Conservation (phyloP, 2,113 vertebrate species). For the Tachysurus fulvidraco region DNA sequence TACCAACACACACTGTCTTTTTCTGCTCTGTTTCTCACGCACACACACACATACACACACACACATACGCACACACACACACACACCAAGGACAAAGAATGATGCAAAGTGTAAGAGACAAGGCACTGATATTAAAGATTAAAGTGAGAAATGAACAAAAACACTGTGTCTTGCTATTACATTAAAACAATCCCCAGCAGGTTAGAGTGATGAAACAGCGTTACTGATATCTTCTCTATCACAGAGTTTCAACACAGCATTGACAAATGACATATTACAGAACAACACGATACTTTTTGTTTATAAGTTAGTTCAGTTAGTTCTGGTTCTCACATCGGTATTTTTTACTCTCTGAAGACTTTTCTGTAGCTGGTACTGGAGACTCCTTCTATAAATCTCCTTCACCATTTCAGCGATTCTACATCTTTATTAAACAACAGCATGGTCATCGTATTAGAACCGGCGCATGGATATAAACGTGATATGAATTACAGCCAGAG, state of each 20-base stretch:
- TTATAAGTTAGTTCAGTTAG: no score
- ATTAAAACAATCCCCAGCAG: not conserved
- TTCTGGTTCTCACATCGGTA: no score
- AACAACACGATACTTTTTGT: no score
- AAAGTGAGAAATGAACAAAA: not conserved
- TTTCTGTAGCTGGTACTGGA: not conserved
- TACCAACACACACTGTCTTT: constrained; percentile 50
- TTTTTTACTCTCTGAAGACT: no score
- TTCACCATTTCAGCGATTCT: no score
- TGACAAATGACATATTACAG: not conserved
- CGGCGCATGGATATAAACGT: not conserved
- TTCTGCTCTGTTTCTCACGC: constrained; percentile 6
- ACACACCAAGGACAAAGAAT: not conserved
- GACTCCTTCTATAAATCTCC: not conserved
- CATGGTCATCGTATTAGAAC: not conserved
- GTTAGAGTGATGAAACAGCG: not conserved
- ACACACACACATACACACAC: constrained; percentile 30
- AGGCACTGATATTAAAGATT: not conserved
- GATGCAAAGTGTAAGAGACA: not conserved
- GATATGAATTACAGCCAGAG: not conserved
- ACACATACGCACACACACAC: no score
- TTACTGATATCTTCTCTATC: not conserved
- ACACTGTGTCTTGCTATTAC: not conserved
- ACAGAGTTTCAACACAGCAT: not conserved
- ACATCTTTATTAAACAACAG: not conserved